These are phyloP conservation scores for Saturnia japonica DNA, from an alignment of 2,888 invertebrate genomes.

Conservation along the genomic window DNA sequence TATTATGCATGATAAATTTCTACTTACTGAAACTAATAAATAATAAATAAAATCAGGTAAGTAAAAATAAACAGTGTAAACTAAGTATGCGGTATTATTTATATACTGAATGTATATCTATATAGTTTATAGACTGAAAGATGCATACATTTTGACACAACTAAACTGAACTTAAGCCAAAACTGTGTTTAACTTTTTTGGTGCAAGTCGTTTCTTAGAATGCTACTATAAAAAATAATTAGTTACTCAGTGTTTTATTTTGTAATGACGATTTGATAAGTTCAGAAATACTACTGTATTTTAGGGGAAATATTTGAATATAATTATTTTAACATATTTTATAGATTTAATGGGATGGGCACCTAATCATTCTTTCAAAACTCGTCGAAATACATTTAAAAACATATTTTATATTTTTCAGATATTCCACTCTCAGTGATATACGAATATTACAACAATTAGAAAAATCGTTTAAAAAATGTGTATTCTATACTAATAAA, in stretches of 20 bases:
- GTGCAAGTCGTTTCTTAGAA: too few relatives aligned
- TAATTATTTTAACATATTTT: neutral
- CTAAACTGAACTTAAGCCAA: too few relatives aligned
- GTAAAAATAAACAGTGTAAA: neutral
- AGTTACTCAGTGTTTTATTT: neutral
- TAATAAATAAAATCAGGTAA: neutral
- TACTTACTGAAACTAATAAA: neutral
- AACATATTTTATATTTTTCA: constrained; percentile 6
- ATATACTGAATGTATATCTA: too few relatives aligned
- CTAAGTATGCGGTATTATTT: too few relatives aligned
- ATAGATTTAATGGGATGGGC: neutral
- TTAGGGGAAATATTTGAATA: neutral
- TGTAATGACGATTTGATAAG: neutral
- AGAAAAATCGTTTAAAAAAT: neutral
- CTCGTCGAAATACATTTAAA: neutral
- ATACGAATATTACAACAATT: constrained; percentile 9
- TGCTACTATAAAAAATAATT: too few relatives aligned
- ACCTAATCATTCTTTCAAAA: neutral
- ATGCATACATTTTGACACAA: too few relatives aligned
- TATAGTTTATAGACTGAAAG: too few relatives aligned
- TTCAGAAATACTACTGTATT: neutral
- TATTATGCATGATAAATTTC: neutral
- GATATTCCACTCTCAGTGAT: neutral
- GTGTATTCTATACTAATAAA: neutral
- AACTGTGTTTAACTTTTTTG: too few relatives aligned